These are phyloP conservation scores for Chrysaora quinquecirrha DNA, from an alignment of 30 jellyfish, hydroid and myxozoan species.

Conservation along the genomic window DNA sequence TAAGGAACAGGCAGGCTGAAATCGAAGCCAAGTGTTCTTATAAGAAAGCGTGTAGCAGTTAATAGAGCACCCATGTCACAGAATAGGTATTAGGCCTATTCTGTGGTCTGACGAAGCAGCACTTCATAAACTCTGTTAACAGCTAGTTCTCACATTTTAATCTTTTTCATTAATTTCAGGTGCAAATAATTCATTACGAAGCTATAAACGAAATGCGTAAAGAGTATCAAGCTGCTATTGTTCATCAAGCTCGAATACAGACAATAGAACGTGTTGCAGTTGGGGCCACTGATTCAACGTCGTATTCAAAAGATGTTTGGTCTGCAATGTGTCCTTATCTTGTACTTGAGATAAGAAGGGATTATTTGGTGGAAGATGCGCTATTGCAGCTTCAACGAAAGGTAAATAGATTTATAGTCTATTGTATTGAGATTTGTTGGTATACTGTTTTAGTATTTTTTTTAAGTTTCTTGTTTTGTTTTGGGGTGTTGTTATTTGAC, in stretches of 20 bases:
- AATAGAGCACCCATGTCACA: too few species aligned
- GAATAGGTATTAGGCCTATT: too few species aligned
- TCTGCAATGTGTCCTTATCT: slow-evolving; percentile 95
- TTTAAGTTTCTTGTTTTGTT: too few species aligned
- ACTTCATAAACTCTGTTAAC: too few species aligned
- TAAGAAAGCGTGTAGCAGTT: too few species aligned
- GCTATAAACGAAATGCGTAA: slow-evolving; percentile 94
- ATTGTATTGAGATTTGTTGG: background rate
- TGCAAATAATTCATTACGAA: slow-evolving; percentile 81
- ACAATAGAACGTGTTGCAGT: slow-evolving; percentile 77
- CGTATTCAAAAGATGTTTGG: slow-evolving; percentile 72
- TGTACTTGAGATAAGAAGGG: slow-evolving; percentile 81
- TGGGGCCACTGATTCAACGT: slow-evolving; percentile 51
- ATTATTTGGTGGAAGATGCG: slow-evolving; percentile 79
- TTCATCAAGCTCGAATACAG: slow-evolving; percentile 90
- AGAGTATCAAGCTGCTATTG: slow-evolving; percentile 88
- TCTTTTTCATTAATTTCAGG: too few species aligned
- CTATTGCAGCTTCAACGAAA: slow-evolving; percentile 73
- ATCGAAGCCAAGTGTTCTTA: too few species aligned
- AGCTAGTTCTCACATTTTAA: too few species aligned
- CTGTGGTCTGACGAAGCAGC: too few species aligned
- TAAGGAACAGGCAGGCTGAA: too few species aligned
- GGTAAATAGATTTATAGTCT: too few species aligned
- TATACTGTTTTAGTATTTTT: background rate
- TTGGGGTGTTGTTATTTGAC: too few species aligned